Evolutionary conservation across 2,797 vertebrate species (phyloP).

Genomic region (Poeciliopsis gracilis): DNA sequence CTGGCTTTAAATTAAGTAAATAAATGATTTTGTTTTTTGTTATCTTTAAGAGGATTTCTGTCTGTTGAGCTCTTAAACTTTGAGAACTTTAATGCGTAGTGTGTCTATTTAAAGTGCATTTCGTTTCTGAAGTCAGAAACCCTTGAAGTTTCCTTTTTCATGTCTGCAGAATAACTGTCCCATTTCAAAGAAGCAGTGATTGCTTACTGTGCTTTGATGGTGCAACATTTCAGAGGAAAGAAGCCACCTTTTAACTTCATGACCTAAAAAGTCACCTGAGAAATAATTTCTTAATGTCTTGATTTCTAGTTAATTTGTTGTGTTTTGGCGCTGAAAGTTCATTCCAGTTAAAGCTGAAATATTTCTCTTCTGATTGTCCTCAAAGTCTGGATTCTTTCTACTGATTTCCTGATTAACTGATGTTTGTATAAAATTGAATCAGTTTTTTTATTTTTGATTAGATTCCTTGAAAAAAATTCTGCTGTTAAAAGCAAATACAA

Average conservation of each 20-base stretch:
- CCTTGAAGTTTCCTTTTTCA: conserved; percentile 3
- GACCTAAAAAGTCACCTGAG: background rate
- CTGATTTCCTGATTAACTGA: background rate
- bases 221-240: background rate
- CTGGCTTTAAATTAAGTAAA: background rate
- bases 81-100: background rate
- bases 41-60: background rate
- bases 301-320: background rate
- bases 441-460: background rate
- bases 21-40: background rate
- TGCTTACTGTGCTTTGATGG: background rate
- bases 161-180: background rate
- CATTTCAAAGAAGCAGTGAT: background rate
- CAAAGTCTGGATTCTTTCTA: background rate
- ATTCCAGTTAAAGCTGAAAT: background rate
- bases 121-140: background rate
- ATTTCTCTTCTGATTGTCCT: background rate
- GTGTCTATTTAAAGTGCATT: background rate
- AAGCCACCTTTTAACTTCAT: background rate
- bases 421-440: no score
- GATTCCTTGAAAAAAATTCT: background rate
- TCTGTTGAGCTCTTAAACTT: background rate
- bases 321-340: background rate
- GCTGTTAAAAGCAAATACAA: background rate
- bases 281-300: background rate